Conservation (phyloP, 2,113 vertebrate species). For the Dolichallabes microphthalmus region DNA sequence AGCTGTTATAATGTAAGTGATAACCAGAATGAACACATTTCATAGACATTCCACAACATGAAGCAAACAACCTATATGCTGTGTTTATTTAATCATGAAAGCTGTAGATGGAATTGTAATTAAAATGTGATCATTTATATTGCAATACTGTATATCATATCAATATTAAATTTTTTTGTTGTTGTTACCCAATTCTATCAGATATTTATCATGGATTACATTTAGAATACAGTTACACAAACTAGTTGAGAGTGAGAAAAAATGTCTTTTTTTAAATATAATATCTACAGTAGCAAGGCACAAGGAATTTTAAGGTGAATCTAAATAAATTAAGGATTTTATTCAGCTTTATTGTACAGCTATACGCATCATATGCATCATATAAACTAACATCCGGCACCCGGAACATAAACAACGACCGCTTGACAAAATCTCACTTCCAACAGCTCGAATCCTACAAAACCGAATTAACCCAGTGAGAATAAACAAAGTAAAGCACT, state of each 20-base stretch:
- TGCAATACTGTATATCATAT: not conserved
- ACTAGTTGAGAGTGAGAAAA: not conserved
- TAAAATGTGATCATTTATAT: not conserved
- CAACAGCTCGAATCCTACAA: not conserved
- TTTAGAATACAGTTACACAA: not conserved
- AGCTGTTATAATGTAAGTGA: constrained; percentile 1
- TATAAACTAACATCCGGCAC: not conserved
- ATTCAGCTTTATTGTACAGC: not conserved
- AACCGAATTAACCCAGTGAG: not conserved
- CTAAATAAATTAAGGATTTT: not conserved
- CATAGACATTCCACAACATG: not conserved
- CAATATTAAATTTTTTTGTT: not conserved
- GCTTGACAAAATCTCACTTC: not conserved
- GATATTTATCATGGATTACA: not conserved
- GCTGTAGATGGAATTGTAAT: not conserved
- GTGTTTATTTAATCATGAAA: not conserved
- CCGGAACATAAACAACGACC: not conserved
- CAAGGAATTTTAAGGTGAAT: not conserved
- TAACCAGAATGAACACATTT: not conserved
- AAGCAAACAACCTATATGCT: not conserved
- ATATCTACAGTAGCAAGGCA: not conserved
- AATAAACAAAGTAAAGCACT: constrained; percentile 47
- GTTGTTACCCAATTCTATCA: not conserved
- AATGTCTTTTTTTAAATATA: not conserved
- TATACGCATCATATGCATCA: too few relatives aligned